Base-by-base conservation (phyloP, 2,888 invertebrate genomes). In the Drosophila fulvimacula region DNA sequence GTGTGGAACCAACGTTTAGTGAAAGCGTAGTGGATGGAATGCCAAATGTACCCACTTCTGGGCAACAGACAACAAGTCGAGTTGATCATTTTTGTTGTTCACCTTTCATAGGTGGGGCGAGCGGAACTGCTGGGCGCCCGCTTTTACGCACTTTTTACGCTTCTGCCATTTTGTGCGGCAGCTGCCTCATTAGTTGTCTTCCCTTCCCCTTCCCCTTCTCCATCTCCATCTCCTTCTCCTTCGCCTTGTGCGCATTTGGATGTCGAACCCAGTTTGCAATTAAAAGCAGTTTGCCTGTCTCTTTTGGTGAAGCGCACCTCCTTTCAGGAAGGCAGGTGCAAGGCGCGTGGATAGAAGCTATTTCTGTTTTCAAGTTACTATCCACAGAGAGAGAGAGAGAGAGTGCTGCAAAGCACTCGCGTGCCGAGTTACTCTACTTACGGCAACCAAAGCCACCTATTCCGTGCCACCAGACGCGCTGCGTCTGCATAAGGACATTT, bases 101-200 rank as follows among this genome's bases (percentile, higher is more conserved):
- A 42, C 39, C 38, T 36, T 32, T 34, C n/a, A 15, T 15, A n/a
- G 27, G 44, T 3, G 32, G 48, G 30, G n/a, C 3, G 3, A 13
- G 19, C 2, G 21, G 10, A n/a, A 9, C 15, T 7, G 24, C 6
- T 19, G 41, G 10, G 19, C 42, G 73, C 39, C 55, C 15, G 39
- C 21, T 73, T 75, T 83, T 77, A 81, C 84, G 81, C 81, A 81
- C 84, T 83, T 81, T 81, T 87, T 77, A 77, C 58, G 67, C 53
- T 27, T 53, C 48, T 51, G 58, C 67, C 51, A 32, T 32, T 49
- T 39, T 42, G 21, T 41, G 66, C 24, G 38, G 34, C 42, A 73
- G 65, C 42, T 55, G 72, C 32, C 70, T 57, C 60, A 69, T 60
- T 75, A 48, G 56, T 46, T 42, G 15, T 10, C 10, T 5, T 2